Conservation (phyloP, 2,888 invertebrate species). For the Rotaria magnacalcarata region DNA sequence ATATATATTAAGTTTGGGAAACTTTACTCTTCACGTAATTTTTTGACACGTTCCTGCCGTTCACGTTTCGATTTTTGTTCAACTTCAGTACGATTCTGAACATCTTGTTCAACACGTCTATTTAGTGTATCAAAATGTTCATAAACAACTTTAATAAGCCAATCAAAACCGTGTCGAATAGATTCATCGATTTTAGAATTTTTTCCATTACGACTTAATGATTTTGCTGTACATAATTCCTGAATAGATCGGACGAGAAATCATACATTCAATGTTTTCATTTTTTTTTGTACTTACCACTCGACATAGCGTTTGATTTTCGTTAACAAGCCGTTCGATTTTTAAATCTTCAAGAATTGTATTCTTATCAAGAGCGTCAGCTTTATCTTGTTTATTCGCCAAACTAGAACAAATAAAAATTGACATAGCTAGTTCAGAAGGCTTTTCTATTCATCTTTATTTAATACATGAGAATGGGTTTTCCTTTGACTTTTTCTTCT, state of each 20-base stretch:
- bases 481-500: slow-evolving; percentile 42
- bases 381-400: slow-evolving; percentile 43
- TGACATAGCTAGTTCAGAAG: too few species aligned
- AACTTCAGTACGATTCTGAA: slow-evolving; percentile 8
- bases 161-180: slow-evolving; percentile 39
- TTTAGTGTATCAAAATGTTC: slow-evolving; percentile 25
- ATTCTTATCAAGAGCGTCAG: slow-evolving; percentile 38
- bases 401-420: not conserved
- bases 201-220: not conserved
- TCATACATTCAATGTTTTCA: not conserved
- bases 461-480: slow-evolving; percentile 41
- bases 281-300: not conserved
- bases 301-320: slow-evolving; percentile 42
- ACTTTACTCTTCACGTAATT: slow-evolving; percentile 33
- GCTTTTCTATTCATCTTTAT: not conserved
- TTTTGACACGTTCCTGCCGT: slow-evolving; percentile 37
- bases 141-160: slow-evolving; percentile 41
- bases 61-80: slow-evolving; percentile 30
- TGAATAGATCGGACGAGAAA: too few species aligned
- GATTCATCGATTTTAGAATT: slow-evolving; percentile 38
- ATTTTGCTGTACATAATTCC: slow-evolving; percentile 38
- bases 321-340: slow-evolving; percentile 40
- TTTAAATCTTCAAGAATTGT: slow-evolving; percentile 40
- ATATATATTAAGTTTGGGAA: not conserved
- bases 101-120: slow-evolving; percentile 29